Evolutionary conservation across 92 coral and sea anemone genomes (phyloP).

Genomic region (Isaurus tuberculatus): DNA sequence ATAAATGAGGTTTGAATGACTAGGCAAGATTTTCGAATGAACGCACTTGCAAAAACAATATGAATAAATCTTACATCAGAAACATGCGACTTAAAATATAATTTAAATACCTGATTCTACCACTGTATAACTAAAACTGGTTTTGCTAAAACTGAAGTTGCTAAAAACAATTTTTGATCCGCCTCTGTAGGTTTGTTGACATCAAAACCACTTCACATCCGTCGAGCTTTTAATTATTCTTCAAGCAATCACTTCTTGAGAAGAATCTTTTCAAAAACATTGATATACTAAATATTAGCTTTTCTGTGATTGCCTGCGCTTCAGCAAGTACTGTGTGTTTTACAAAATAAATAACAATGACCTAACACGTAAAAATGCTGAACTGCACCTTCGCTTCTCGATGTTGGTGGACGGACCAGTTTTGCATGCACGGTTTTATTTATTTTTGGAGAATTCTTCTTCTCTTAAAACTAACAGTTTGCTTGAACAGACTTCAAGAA

Average conservation of each 20-base stretch:
- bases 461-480: neutral
- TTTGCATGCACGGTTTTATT: neutral
- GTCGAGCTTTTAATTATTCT: neutral
- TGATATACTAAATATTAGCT: too few relatives aligned
- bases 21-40: constrained; percentile 9
- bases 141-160: neutral
- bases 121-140: neutral
- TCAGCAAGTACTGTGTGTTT: neutral
- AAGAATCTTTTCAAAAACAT: neutral
- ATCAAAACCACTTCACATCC: constrained; percentile 8
- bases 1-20: neutral
- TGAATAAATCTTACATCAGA: neutral
- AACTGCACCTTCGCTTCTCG: too few relatives aligned
- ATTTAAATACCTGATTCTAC: neutral
- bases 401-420: too few relatives aligned
- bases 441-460: neutral
- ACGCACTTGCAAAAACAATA: neutral
- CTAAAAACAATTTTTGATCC: neutral
- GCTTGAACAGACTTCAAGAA: neutral
- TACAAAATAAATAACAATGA: neutral
- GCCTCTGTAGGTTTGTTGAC: neutral
- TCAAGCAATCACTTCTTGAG: neutral
- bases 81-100: constrained; percentile 19
- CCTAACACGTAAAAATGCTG: too few relatives aligned
- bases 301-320: too few relatives aligned